Base-by-base conservation (phyloP, 1,140 invertebrate species). In the Lordiphosa collinella region DNA sequence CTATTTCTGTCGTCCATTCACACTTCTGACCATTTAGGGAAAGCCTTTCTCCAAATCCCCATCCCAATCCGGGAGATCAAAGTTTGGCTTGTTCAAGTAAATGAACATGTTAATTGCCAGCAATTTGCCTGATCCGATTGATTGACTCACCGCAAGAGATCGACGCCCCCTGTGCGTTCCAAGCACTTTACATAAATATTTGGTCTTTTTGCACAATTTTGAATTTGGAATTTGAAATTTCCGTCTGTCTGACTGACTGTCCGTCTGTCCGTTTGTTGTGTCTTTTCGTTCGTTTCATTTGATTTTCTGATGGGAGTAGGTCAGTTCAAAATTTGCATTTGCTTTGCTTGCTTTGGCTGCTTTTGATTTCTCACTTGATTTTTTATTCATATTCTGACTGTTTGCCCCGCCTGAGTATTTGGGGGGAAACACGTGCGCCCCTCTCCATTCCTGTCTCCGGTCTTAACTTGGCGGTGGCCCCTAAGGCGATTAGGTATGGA, bases 261-360 rank as follows among this genome's bases (percentile, higher is more conserved):
- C 13, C 32, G 6, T 49, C 13, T 14, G 37, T 47, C 43, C 25
- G 8, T 14, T 9, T 31, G 25, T 29, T 29, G 7, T 29, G 32
- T 12, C 36, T 41, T 13, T 59, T 22, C 16, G 46, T 55, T 64
- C 47, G 34, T 58, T 43, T 52, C 56, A 56, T 64, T 53, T 58
- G 60, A 68, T 72, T 84, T 78, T 80, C 66, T 69, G 84, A 84
- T 84, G 78, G 78, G 68, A 84, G 78, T 84, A 84, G 78, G 78
- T 84, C 78, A 84, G 78, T 84, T 84, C 79, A 78, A 84, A 84
- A 84, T 84, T 84, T 84, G 79, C 78, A 84, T 78, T 62, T 50
- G 58, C 43, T 41, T 49, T 38, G 47, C 51, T 43, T 55, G 18
- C 18, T 55, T 48, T 75, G 64, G 53, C 54, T 82, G 78, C 64